Evolutionary conservation across 2,888 invertebrate genomes (phyloP).

Genomic region (Ceramica pisi): DNA sequence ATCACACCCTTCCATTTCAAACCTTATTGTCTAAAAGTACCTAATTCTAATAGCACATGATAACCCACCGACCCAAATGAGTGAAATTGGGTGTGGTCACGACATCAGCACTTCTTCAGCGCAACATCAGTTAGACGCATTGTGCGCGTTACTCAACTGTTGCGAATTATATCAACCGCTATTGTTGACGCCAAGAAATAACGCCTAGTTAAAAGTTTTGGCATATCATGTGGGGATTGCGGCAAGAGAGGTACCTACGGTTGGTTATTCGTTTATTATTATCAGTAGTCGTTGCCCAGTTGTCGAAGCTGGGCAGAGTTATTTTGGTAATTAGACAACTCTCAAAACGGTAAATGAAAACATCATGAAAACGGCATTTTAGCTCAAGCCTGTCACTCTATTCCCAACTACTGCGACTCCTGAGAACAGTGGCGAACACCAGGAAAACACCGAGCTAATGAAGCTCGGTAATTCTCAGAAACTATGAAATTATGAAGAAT

Average conservation of each 20-base stretch:
- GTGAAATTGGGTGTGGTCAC: conserved; percentile 61
- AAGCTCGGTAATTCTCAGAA: no score
- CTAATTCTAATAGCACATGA: conserved; percentile 36
- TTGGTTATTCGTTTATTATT: conserved; percentile 12
- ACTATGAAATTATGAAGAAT: no score
- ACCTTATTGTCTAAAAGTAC: conserved; percentile 5
- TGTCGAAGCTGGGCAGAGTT: not conserved
- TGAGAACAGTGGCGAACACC: no score
- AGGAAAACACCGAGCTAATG: no score
- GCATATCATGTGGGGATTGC: conserved; percentile 57
- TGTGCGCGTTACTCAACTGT: conserved; percentile 52
- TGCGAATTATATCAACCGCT: conserved; percentile 55
- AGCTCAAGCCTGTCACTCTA: no score
- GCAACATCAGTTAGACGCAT: conserved; percentile 45
- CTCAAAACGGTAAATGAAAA: not conserved
- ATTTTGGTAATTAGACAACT: not conserved
- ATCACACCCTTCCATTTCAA: not conserved
- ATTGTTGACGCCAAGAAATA: conserved; percentile 50
- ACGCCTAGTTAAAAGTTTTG: conserved; percentile 57
- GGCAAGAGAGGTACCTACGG: conserved; percentile 4
- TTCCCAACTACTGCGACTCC: no score
- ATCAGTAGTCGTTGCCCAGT: not conserved
- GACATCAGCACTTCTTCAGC: conserved; percentile 20
- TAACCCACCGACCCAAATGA: conserved; percentile 43
- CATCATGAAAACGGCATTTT: not conserved